A percentile compares a stretch with the other conserved stretches of the same genome.
Evolutionary conservation across 2,797 vertebrate genomes (phyloP).

Genomic region (Echeneis naucrates): DNA sequence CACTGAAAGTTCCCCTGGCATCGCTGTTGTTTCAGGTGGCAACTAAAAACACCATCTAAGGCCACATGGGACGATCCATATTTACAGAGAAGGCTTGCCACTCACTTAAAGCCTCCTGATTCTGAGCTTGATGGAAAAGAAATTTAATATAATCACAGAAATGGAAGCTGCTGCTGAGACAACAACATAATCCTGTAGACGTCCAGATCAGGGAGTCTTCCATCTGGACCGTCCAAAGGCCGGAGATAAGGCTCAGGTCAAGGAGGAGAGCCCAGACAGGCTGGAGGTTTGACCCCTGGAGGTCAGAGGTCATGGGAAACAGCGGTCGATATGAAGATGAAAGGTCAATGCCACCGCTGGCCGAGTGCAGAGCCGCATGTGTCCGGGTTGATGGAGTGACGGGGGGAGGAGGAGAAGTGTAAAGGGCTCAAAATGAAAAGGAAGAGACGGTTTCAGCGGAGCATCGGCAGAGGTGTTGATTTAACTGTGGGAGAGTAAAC

Average conservation of each 20-base stretch:
- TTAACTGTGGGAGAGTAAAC: constrained; percentile 24
- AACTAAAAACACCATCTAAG: background rate
- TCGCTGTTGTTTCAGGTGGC: background rate
- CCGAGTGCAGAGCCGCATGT: constrained; percentile 51
- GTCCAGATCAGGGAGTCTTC: constrained; percentile 41
- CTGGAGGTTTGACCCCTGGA: constrained; percentile 64
- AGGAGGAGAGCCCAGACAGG: constrained; percentile 68
- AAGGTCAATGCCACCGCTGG: constrained; percentile 72
- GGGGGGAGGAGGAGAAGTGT: background rate
- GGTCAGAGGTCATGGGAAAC: constrained; percentile 80
- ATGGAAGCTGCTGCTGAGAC: constrained; percentile 16
- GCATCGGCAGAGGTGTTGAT: constrained; percentile 16
- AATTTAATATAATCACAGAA: background rate
- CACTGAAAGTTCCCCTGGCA: constrained; percentile 19
- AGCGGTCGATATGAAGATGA: constrained; percentile 65
- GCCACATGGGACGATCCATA: background rate
- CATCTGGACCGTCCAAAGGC: constrained; percentile 59
- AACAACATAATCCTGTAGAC: constrained; percentile 34
- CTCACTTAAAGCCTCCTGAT: background rate
- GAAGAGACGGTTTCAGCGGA: background rate
- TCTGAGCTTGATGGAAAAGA: background rate
- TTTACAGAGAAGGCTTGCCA: background rate
- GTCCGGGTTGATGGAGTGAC: constrained; percentile 35
- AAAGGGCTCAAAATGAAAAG: constrained; percentile 56
- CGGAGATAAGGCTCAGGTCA: constrained; percentile 64